phyloP scores from a whole-genome alignment of 2,888 invertebrate genomes.

The Tipula helvola region DNA sequence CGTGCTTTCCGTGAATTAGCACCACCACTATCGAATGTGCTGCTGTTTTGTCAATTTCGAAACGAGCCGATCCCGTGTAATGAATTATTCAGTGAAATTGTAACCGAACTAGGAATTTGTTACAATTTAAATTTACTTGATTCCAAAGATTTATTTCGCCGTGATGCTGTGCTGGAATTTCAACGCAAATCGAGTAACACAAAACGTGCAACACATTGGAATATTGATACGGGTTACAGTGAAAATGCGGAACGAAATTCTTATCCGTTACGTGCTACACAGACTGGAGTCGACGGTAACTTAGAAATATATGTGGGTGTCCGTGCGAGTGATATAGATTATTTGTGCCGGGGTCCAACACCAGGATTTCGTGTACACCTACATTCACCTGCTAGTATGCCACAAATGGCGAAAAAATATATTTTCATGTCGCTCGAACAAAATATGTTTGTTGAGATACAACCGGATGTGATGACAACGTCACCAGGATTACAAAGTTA shows the following conservation, averaged over 20 bases:
- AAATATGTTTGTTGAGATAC: constrained; percentile 56
- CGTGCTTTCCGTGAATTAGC: constrained; percentile 41
- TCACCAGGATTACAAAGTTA: constrained; percentile 51
- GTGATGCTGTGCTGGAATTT: constrained; percentile 32
- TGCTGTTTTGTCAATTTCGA: constrained; percentile 47
- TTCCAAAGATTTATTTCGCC: constrained; percentile 41
- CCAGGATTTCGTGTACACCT: constrained; percentile 55
- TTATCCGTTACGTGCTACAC: constrained; percentile 54
- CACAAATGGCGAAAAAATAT: not conserved
- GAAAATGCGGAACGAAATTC: constrained; percentile 41
- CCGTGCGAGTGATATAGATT: constrained; percentile 48
- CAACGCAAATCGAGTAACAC: constrained; percentile 22
- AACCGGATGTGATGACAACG: constrained; percentile 66
- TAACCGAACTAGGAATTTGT: constrained; percentile 60
- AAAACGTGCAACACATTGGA: constrained; percentile 41
- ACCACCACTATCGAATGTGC: constrained; percentile 41
- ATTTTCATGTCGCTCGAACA: constrained; percentile 52
- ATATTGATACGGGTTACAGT: constrained; percentile 50
- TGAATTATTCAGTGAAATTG: constrained; percentile 45
- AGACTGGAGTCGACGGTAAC: constrained; percentile 53
- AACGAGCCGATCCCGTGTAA: constrained; percentile 38
- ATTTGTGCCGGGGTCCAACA: constrained; percentile 56
- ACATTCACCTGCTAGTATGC: constrained; percentile 7
- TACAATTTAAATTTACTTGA: constrained; percentile 55
- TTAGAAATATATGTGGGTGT: constrained; percentile 48